These are phyloP conservation scores for Sinocyclocheilus rhinocerous DNA, from an alignment of 2,113 vertebrate genomes.

Conservation along the genomic window DNA sequence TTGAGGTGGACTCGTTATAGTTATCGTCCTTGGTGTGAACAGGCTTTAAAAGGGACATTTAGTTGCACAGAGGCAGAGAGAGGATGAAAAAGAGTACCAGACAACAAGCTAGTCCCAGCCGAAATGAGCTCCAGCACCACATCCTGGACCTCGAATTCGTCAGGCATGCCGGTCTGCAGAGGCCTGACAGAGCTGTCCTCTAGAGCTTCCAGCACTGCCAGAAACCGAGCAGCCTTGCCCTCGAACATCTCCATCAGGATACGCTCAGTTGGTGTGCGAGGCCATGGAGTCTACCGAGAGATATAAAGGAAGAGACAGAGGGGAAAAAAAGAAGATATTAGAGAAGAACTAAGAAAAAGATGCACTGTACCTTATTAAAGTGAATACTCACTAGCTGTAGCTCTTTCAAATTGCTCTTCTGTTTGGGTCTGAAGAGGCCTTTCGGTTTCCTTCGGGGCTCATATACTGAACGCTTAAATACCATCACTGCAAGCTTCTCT, in stretches of 20 bases:
- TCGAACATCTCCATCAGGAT: slow-evolving; percentile 85
- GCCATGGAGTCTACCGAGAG: slow-evolving; percentile 78
- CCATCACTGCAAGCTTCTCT: slow-evolving; percentile 85
- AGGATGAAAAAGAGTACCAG: slow-evolving; percentile 70
- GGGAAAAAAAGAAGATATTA: neutral
- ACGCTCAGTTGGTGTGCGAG: slow-evolving; percentile 78
- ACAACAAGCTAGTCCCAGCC: slow-evolving; percentile 85
- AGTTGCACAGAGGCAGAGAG: neutral
- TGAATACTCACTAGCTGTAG: slow-evolving; percentile 75
- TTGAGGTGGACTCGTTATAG: too few species aligned
- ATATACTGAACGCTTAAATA: slow-evolving; percentile 88
- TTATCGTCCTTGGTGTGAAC: too few species aligned
- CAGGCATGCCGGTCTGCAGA: slow-evolving; percentile 72
- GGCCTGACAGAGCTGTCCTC: slow-evolving; percentile 74
- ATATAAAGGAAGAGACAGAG: neutral
- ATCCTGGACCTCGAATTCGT: slow-evolving; percentile 77
- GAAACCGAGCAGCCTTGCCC: slow-evolving; percentile 80
- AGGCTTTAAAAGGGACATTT: neutral
- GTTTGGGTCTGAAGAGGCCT: slow-evolving; percentile 67
- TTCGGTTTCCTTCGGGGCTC: slow-evolving; percentile 81
- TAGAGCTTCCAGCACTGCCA: slow-evolving; percentile 86
- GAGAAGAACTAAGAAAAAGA: neutral
- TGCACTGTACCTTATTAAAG: neutral
- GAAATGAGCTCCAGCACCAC: slow-evolving; percentile 85
- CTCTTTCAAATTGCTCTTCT: slow-evolving; percentile 77